A percentile compares a stretch with the other conserved stretches of the same genome.
Conservation (phyloP, 1,140 invertebrate genomes). For the Glomeris maerens region DNA sequence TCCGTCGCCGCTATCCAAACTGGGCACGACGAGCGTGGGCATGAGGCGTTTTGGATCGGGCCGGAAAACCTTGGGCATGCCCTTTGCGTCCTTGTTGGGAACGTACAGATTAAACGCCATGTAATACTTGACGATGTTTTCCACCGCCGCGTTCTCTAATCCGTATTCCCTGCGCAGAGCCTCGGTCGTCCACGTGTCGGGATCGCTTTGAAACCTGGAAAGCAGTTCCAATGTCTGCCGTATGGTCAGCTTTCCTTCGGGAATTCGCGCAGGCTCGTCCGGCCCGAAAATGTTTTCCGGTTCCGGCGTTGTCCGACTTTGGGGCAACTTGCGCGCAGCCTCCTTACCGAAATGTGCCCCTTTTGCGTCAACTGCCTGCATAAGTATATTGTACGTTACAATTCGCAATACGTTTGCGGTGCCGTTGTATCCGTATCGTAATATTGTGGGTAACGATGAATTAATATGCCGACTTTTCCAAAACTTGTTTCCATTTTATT, state of each 20-base stretch:
- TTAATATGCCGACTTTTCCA: too few species aligned
- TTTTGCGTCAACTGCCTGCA: too few species aligned
- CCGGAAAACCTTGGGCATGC: constrained; percentile 4
- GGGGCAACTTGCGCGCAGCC: not conserved
- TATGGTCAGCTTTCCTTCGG: constrained; percentile 29
- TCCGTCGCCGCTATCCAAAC: not conserved
- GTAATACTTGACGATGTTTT: not conserved
- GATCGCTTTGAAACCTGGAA: constrained; percentile 41
- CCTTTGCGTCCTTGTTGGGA: constrained; percentile 12
- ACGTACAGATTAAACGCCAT: constrained; percentile 10
- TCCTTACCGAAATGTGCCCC: not conserved
- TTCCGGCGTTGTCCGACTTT: not conserved
- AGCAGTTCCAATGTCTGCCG: constrained; percentile 40
- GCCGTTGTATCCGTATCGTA: too few species aligned
- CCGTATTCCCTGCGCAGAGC: constrained; percentile 46
- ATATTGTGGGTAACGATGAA: too few species aligned
- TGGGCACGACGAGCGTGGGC: not conserved
- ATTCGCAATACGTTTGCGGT: too few species aligned
- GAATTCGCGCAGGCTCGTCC: constrained; percentile 23
- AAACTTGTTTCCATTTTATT: too few species aligned
- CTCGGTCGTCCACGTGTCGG: constrained; percentile 36
- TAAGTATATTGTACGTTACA: too few species aligned
- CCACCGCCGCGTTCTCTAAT: not conserved
- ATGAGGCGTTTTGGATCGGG: not conserved
- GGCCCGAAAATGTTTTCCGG: constrained; percentile 21